Conservation (phyloP, 30 jellyfish, hydroid and myxozoan genomes). For the Turritopsis dohrnii region DNA sequence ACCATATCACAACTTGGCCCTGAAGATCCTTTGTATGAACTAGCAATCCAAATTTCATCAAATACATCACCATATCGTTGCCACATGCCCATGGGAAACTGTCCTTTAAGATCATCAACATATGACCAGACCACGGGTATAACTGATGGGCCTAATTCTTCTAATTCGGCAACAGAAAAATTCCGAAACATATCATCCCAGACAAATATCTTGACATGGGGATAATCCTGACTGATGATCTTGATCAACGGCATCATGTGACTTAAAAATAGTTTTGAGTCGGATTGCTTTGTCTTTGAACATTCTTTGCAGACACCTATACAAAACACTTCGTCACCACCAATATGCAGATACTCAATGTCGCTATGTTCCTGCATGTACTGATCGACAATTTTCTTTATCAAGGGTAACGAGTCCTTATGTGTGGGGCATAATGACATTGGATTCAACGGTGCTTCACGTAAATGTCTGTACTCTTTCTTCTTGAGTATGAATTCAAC, state of each 20-base stretch:
- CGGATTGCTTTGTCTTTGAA: constrained; percentile 39
- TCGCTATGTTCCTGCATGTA: constrained; percentile 69
- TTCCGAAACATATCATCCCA: constrained; percentile 98
- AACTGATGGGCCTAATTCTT: constrained; percentile 51
- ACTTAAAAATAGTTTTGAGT: constrained; percentile 50
- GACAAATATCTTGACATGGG: constrained; percentile 40
- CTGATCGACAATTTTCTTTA: constrained; percentile 69
- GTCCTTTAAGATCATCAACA: constrained; percentile 56
- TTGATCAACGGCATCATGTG: constrained; percentile 74
- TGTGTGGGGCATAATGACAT: constrained; percentile 80
- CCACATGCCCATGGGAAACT: constrained; percentile 83
- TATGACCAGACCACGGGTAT: constrained; percentile 96
- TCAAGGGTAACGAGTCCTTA: constrained; percentile 62
- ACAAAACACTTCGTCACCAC: constrained; percentile 98
- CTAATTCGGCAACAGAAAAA: constrained; percentile 65
- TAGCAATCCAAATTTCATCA: constrained; percentile 96
- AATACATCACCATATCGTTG: constrained; percentile 68
- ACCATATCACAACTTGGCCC: constrained; percentile 89
- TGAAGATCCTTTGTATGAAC: constrained; percentile 84
- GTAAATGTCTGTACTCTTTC: constrained; percentile 44
- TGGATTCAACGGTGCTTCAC: constrained; percentile 70
- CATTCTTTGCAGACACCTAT: constrained; percentile 83
- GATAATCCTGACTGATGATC: constrained; percentile 44
- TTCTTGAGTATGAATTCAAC: constrained; percentile 72
- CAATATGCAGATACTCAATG: constrained; percentile 62